These are phyloP conservation scores for Campylomormyrus tamandua DNA, from an alignment of 2,113 vertebrate species.

Conservation along the genomic window DNA sequence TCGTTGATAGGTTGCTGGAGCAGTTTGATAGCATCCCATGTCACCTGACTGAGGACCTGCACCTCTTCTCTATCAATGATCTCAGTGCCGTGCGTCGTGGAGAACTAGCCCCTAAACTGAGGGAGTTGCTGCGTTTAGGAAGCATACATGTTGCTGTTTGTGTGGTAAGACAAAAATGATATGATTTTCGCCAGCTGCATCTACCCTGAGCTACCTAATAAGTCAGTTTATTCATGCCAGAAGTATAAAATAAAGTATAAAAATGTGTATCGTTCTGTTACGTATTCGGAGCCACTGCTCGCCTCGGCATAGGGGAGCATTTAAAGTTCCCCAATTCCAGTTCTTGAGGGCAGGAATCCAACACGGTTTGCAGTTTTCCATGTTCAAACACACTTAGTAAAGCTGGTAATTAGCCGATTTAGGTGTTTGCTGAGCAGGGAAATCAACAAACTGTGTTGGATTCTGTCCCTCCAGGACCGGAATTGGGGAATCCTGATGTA, in stretches of 20 bases:
- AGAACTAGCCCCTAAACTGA: constrained; percentile 72
- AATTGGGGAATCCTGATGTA: background rate
- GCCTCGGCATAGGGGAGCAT: background rate
- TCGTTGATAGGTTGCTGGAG: constrained; percentile 68
- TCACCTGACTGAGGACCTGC: constrained; percentile 88
- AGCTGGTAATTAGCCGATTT: background rate
- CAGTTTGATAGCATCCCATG: constrained; percentile 79
- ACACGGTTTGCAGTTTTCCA: background rate
- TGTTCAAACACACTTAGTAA: background rate
- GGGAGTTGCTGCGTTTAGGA: constrained; percentile 75
- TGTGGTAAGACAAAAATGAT: constrained; percentile 65
- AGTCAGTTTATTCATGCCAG: background rate
- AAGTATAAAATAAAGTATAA: background rate
- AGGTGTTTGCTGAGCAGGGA: background rate
- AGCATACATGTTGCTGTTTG: constrained; percentile 75
- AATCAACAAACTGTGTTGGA: background rate
- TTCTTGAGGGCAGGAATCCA: background rate
- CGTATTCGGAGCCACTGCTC: background rate
- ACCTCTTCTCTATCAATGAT: constrained; percentile 85
- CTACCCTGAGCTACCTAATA: background rate
- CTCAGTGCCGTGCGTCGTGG: constrained; percentile 77
- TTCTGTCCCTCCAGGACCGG: background rate
- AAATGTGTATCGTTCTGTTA: background rate
- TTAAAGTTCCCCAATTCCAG: background rate
- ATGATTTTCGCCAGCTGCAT: background rate